phyloP scores from a whole-genome alignment of 2,888 invertebrate genomes.

The Drosophila dives region DNA sequence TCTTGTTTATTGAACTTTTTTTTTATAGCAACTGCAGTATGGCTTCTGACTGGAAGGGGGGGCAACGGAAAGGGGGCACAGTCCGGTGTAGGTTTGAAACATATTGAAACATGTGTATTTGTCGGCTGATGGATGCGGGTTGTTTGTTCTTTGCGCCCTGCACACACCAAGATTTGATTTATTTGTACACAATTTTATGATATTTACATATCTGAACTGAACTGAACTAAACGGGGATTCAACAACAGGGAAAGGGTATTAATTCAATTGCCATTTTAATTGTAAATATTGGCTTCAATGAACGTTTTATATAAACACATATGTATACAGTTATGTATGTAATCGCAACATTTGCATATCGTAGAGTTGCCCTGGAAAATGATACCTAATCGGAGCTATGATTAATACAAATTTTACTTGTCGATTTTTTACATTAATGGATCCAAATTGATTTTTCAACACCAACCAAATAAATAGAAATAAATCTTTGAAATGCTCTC shows the following conservation, averaged over 20 bases:
- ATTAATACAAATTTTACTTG: background rate
- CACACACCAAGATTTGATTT: constrained; percentile 66
- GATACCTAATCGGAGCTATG: background rate
- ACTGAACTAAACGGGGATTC: background rate
- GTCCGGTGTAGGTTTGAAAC: constrained; percentile 42
- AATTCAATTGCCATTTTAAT: constrained; percentile 41
- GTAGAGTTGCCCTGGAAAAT: background rate
- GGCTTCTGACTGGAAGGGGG: background rate
- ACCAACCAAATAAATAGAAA: background rate
- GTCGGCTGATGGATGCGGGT: constrained; percentile 65
- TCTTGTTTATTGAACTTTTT: constrained; percentile 72
- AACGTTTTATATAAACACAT: constrained; percentile 9
- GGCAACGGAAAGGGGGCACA: constrained; percentile 2
- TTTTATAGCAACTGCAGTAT: constrained; percentile 36
- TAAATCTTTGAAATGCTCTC: background rate
- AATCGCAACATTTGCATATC: background rate
- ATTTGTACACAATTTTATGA: constrained; percentile 75
- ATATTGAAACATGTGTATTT: constrained; percentile 71
- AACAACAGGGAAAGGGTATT: background rate
- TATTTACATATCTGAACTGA: constrained; percentile 66
- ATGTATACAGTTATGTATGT: background rate
- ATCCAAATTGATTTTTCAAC: background rate
- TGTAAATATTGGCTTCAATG: constrained; percentile 44
- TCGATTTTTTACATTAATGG: background rate
- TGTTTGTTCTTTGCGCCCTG: constrained; percentile 62